Conservation (phyloP, 1,140 invertebrate species). For the Phocides pigmalion region DNA sequence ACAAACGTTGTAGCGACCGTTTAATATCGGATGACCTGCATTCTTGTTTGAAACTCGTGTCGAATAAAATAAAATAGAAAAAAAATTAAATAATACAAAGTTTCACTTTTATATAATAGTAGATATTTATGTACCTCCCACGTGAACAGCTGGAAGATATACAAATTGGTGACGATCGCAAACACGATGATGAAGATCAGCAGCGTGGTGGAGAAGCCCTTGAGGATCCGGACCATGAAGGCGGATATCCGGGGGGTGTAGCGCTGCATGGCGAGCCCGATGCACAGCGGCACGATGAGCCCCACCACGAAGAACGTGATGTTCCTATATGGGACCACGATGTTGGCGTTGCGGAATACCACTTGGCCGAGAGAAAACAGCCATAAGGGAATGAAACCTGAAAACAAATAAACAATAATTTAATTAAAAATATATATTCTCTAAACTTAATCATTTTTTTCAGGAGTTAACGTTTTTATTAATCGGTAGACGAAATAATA, state of each 20-base stretch:
- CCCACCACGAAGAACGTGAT: constrained; percentile 90
- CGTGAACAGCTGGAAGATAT: constrained; percentile 95
- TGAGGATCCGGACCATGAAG: constrained; percentile 91
- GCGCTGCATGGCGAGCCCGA: constrained; percentile 91
- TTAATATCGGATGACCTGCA: no score
- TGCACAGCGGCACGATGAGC: constrained; percentile 92
- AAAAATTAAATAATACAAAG: no score
- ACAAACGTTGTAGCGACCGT: no score
- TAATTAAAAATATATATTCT: no score
- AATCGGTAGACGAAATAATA: no score
- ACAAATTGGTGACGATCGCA: constrained; percentile 95
- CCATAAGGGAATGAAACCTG: constrained; percentile 98
- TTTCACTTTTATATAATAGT: neutral
- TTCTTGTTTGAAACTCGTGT: no score
- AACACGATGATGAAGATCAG: constrained; percentile 96
- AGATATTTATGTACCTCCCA: no score
- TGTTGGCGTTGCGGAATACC: constrained; percentile 89
- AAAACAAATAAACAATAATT: no score
- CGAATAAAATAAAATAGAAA: no score
- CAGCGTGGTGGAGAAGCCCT: constrained; percentile 92
- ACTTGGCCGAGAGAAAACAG: constrained; percentile 95
- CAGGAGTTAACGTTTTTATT: no score
- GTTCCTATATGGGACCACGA: constrained; percentile 91
- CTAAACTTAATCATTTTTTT: no score
- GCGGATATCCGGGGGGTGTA: constrained; percentile 87